Conservation (phyloP, 2,888 invertebrate genomes). For the Drosophila falleni region DNA sequence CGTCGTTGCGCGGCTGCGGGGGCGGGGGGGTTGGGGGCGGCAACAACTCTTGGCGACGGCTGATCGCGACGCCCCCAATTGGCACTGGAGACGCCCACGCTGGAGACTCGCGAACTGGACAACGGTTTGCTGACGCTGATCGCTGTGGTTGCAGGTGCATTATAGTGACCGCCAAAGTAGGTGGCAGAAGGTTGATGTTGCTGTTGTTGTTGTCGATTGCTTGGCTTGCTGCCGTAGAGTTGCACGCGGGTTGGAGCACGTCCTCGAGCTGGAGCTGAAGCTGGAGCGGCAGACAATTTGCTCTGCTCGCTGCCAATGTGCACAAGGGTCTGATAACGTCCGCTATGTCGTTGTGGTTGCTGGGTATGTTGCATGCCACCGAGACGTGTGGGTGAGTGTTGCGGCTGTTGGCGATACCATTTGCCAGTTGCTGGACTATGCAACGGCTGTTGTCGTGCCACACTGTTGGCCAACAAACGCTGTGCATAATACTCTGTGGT, state of each 20-base stretch:
- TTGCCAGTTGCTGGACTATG: slow-evolving; percentile 17
- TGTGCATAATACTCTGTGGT: slow-evolving; percentile 71
- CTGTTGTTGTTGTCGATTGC: slow-evolving; percentile 34
- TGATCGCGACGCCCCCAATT: slow-evolving; percentile 78
- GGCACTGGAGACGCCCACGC: slow-evolving; percentile 43
- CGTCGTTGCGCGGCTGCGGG: slow-evolving; percentile 77
- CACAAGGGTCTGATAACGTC: slow-evolving; percentile 83
- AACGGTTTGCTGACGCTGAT: slow-evolving; percentile 18
- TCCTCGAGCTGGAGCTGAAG: slow-evolving; percentile 52
- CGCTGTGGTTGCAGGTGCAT: slow-evolving; percentile 53
- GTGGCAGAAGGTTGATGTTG: slow-evolving; percentile 42
- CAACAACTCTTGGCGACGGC: slow-evolving; percentile 51
- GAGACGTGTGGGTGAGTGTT: slow-evolving; percentile 34
- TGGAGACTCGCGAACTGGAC: slow-evolving; percentile 38
- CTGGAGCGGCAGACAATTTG: slow-evolving; percentile 22
- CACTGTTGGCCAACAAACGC: slow-evolving; percentile 61
- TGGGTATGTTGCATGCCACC: slow-evolving; percentile 1
- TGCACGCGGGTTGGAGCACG: slow-evolving; percentile 77
- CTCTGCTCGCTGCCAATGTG: slow-evolving; percentile 77
- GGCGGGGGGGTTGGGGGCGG: slow-evolving; percentile 46
- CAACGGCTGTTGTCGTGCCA: slow-evolving; percentile 21
- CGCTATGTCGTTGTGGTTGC: slow-evolving; percentile 31
- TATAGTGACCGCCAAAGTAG: slow-evolving; percentile 75
- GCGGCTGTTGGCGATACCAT: slow-evolving; percentile 51
- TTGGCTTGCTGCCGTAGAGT: slow-evolving; percentile 69